Conservation (phyloP, 2,888 invertebrate genomes). For the Ectemnius cavifrons region DNA sequence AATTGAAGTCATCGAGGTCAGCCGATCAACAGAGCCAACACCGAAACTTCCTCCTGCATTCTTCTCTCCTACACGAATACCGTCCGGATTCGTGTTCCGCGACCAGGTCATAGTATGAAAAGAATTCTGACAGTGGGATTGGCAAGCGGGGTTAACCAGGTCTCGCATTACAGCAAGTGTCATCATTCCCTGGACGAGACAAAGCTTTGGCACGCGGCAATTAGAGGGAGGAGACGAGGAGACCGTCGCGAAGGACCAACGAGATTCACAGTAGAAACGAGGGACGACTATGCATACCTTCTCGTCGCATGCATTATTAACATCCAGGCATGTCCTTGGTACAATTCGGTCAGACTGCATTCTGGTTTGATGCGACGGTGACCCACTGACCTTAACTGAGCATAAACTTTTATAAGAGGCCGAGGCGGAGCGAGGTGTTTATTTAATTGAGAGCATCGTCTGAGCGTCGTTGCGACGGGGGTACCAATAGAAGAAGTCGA, state of each 20-base stretch:
- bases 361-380: slow-evolving; percentile 51
- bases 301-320: slow-evolving; percentile 48
- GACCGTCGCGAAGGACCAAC: not conserved
- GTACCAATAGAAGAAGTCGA: not conserved
- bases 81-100: not conserved
- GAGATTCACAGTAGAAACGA: not conserved
- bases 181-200: not conserved
- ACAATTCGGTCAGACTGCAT: slow-evolving; percentile 53
- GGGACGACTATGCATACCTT: slow-evolving; percentile 31
- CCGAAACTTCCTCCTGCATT: not conserved
- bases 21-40: not conserved
- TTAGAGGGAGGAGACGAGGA: too few species aligned
- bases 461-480: not conserved
- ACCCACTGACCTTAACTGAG: slow-evolving; percentile 61
- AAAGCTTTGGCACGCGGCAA: too few species aligned
- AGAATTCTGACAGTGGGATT: not conserved
- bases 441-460: slow-evolving; percentile 43
- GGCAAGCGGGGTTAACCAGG: too few species aligned
- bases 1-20: slow-evolving; percentile 4
- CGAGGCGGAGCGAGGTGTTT: slow-evolving; percentile 31
- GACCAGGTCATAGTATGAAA: not conserved
- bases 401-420: slow-evolving; percentile 41
- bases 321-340: slow-evolving; percentile 42
- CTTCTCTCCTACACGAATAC: not conserved
- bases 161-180: not conserved